Percentiles rank a stretch among this genome's conserved stretches.
phyloP scores from a whole-genome alignment of 2,797 vertebrate species.

The Spondyliosoma cantharus region DNA sequence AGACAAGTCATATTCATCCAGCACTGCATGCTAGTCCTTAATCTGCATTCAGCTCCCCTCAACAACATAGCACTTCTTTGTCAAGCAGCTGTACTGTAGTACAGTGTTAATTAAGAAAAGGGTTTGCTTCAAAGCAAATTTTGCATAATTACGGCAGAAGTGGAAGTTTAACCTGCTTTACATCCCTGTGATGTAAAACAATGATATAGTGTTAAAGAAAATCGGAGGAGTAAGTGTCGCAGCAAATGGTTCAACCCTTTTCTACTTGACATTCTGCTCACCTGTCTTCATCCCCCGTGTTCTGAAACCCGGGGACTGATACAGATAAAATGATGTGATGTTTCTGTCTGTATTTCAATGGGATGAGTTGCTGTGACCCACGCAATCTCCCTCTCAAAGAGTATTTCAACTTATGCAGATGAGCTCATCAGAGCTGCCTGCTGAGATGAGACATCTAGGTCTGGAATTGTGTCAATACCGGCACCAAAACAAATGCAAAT shows the following conservation, averaged over 20 bases:
- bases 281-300: constrained; percentile 77
- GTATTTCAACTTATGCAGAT: constrained; percentile 87
- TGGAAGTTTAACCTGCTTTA: constrained; percentile 75
- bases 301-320: constrained; percentile 77
- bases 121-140: constrained; percentile 72
- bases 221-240: constrained; percentile 61
- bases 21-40: constrained; percentile 72
- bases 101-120: constrained; percentile 73
- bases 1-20: constrained; percentile 82
- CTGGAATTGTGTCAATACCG: constrained; percentile 86
- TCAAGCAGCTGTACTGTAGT: constrained; percentile 64
- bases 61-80: constrained; percentile 73
- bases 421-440: constrained; percentile 86
- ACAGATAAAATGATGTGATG: constrained; percentile 80
- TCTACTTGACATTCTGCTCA: constrained; percentile 81
- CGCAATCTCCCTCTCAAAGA: constrained; percentile 84
- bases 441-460: constrained; percentile 85
- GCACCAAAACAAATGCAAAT: constrained; percentile 87
- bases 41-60: constrained; percentile 79
- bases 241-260: constrained; percentile 69
- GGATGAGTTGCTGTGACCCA: constrained; percentile 85
- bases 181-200: constrained; percentile 53
- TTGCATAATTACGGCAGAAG: constrained; percentile 70
- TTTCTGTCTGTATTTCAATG: constrained; percentile 82
- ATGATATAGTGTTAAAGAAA: constrained; percentile 61